Conservation (phyloP, 37 sponge, comb jelly and placozoan species). For the Aphrocallistes beatrix region DNA sequence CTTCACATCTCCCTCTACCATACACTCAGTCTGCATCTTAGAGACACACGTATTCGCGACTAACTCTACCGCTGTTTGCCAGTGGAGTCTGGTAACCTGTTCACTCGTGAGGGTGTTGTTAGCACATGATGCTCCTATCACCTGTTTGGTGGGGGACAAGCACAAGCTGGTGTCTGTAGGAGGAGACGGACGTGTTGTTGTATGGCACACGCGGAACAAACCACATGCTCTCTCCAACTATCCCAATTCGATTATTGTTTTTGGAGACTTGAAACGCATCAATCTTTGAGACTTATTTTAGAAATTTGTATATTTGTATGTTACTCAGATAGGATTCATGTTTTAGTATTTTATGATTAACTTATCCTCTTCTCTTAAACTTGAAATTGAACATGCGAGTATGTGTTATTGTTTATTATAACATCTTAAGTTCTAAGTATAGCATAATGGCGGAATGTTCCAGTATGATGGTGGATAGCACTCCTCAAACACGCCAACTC, state of each 20-base stretch:
- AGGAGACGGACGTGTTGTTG: not conserved
- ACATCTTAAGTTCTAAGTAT: too few relatives aligned
- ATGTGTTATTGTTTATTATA: too few relatives aligned
- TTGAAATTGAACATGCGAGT: too few relatives aligned
- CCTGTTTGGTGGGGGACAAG: not conserved
- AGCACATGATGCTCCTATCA: not conserved
- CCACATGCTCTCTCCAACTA: not conserved
- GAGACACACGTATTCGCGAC: not conserved
- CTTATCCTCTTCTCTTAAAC: too few relatives aligned
- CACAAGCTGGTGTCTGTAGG: not conserved
- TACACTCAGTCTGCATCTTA: not conserved
- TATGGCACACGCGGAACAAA: slow-evolving; percentile 1
- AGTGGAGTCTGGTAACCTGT: not conserved
- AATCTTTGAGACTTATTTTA: not conserved
- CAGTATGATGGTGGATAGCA: not conserved
- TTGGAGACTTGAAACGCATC: not conserved
- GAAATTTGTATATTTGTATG: not conserved
- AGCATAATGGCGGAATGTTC: not conserved
- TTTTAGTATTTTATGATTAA: too few relatives aligned
- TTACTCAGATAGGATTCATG: too few relatives aligned
- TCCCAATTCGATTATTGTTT: not conserved
- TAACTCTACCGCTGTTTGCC: not conserved
- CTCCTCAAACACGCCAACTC: not conserved
- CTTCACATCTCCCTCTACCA: not conserved
- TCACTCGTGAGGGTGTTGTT: not conserved